Base-by-base conservation (phyloP, 1,140 invertebrate species). In the Limonius californicus region DNA sequence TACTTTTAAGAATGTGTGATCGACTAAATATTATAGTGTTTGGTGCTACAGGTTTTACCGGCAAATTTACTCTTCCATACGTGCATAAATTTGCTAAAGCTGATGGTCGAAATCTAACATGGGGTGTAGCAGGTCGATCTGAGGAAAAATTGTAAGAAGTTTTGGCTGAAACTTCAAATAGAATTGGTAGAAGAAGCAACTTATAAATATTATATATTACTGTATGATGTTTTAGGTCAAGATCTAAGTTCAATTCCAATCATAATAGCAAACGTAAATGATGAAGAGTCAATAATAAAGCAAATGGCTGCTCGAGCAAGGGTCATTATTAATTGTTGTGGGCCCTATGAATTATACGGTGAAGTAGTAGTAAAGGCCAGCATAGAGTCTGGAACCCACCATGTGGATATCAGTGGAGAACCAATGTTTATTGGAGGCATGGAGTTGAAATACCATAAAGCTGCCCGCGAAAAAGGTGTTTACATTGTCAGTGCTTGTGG, bases 401-500 rank as follows among this genome's bases (percentile, higher is more conserved):
- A 95, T 75, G 83, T 98, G 3, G 95, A 98, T 79, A 86, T 97
- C 18, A 90, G 85, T 76, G 95, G 91, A 21, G 95, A 97, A 77
- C 89, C 92, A 0, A 82, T 87, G 77, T 97, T 86, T 71, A 86
- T 97, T 73, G 92, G 97, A 78, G 79, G 71, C 21, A 92, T 95
- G 80, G 89, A 92, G 73, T 70, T 94, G 39, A 77, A 88, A 64
- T 95, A 95, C 76, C 81, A 91, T 69, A 80, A 86, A 59, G 74
- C 81, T 57, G 95, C 95, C 0, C 77, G 85, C 72, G 84, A 92
- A 55, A 86, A 86, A 8, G 86, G 82, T 16, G 57, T 68, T 19
- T 95, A 91, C 70, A 80, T 97, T 9, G 79, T 98, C 14, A 91
- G 89, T 64, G 87, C 92, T 8, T 96, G 93, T 79, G 95, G 94